Evolutionary conservation across 2,797 vertebrate genomes (phyloP), one percentile per base, ranked within the genome.

Genomic region (Meda fulgida): DNA sequence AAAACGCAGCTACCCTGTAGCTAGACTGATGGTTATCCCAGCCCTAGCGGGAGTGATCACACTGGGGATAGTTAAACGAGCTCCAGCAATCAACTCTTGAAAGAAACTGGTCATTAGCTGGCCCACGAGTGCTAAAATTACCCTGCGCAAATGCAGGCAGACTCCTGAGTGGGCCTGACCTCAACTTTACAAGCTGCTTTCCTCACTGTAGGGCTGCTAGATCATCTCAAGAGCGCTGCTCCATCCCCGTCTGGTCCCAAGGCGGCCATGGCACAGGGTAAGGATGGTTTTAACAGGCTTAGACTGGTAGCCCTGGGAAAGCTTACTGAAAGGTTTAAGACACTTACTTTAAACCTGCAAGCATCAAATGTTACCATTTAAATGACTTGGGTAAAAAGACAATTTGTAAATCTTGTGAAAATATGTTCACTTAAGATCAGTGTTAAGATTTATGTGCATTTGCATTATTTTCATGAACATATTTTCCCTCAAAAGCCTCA

Each of bases 101-200:
- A 80, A 85, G 77, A 51, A 85, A 85, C 77, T 34, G 77, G 77
- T 73, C 77, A 85, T 85, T 85, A 85, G 69, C 78, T 80, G 78
- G 67, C 84, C 78, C 77, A 80, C 43, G 31, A 80, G 84, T 85
- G 84, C 84, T 80, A 85, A 73, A 80, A 85, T 80, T 72, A 78
- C 83, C 66, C 65, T 7, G 29, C 38, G 2, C 67, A 83, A 83
- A 77, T 73, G 71, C 58, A 72, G 31, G 71, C 58, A 78, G 83
- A 40, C 66, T 71, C 76, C 67, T 73, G 31, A 72, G 77, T 38
- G 66, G 67, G 21, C 83, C 76, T 72, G 83, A 84, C 76, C 83
- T 84, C 84, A 73, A 79, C 84, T 73, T 72, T 51, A 73, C 77
- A 85, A 79, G 77, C 84, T 26, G 51, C 76, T 65, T 43, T 78